Base-by-base conservation (phyloP, 2,113 vertebrate genomes). In the Solea solea region DNA sequence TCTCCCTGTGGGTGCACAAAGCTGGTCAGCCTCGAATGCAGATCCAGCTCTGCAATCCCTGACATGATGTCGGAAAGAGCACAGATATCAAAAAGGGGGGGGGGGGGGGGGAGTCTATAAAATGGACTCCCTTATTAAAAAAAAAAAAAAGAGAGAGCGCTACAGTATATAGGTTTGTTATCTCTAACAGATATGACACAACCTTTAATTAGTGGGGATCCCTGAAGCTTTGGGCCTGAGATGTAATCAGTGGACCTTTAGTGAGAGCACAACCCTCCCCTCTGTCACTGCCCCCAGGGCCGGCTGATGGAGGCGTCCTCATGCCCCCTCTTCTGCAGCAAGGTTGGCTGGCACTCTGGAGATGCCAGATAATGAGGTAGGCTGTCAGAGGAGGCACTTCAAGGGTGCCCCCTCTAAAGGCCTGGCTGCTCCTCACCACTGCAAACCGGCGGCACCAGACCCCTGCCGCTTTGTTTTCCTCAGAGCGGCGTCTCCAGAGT, bases 221-320 rank as follows among this genome's bases (percentile, higher is more conserved):
- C 85, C 83, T 74, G 90, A 88, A 85, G 87, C 85, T 86, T 76
- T 41, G 84, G 77, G 85, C 82, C 78, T 28, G 64, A 80, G 84
- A 80, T 88, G 78, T 88, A 88, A 92, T 92, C 89, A 89, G 89
- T 16, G 90, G 86, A 90, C 90, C 88, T 92, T 91, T 90, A 91
- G 86, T 28, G 78, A 84, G 89, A 76, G 80, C 83, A 46, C 69
- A 65, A 81, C 89, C 90, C 86, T 50, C 68, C 74, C 76, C 79
- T 74, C 58, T 52, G 52, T n/a, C 2, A 56, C 55, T 50, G 40
- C 78, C 86, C 84, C 59, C 25, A 62, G 82, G 86, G 85, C 78
- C 16, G 69, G 46, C 74, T 69, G 76, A 84, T 79, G 11, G 61
- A 72, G 83, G 78, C 77, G 40, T 82, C 74, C 67, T 67, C 50